Evolutionary conservation across 2,797 vertebrate species (phyloP).

Genomic region (Emys orbicularis): DNA sequence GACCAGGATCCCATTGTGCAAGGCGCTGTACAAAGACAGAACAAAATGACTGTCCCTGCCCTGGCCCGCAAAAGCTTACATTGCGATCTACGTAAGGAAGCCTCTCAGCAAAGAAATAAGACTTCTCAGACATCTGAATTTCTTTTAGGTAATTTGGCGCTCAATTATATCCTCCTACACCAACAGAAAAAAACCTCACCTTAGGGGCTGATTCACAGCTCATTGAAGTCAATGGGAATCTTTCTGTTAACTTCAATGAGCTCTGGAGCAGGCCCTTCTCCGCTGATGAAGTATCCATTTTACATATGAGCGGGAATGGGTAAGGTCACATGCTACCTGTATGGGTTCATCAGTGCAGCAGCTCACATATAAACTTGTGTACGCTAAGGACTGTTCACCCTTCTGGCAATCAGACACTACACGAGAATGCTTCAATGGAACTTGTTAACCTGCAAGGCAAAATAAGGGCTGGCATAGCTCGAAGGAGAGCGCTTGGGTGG

Average conservation of each 20-base stretch:
- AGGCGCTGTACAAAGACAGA: background rate
- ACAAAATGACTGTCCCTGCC: background rate
- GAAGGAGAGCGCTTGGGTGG: background rate
- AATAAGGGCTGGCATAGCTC: background rate
- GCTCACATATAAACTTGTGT: background rate
- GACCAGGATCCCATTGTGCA: background rate
- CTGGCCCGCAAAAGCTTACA: background rate
- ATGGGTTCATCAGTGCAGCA: background rate
- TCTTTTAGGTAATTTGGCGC: background rate
- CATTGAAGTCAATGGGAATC: background rate
- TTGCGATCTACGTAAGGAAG: background rate
- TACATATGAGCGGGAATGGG: background rate
- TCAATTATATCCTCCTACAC: accelerated
- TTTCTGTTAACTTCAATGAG: background rate
- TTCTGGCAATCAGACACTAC: background rate
- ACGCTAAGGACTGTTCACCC: background rate
- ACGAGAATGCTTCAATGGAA: background rate
- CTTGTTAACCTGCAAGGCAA: background rate
- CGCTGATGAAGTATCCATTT: background rate
- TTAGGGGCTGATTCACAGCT: background rate
- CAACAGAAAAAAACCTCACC: background rate
- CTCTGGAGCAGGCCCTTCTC: background rate
- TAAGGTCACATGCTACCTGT: background rate
- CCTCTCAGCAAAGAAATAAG: background rate
- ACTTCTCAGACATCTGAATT: background rate